Evolutionary conservation across 2,888 invertebrate species (phyloP), one percentile per base, ranked within the genome.

Genomic region (Camponotus fellah): DNA sequence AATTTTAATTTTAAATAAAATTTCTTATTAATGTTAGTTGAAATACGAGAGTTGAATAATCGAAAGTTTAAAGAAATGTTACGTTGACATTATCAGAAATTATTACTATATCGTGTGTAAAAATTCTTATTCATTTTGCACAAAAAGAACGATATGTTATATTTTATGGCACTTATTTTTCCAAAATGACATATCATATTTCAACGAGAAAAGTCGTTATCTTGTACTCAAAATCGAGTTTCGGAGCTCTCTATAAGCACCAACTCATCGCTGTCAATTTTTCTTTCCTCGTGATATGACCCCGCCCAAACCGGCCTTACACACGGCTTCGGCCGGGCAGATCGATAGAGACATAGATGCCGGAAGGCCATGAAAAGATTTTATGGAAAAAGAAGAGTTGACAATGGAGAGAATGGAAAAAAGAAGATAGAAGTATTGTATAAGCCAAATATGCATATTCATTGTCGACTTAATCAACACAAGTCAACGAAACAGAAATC

Each of bases 301-400:
- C 87, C 86, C 84, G 85, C 89, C 89, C 85, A 84, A 87, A 89
- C 82, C 69, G 83, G 83, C 84, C 86, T 86, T 79, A 83, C 85
- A 77, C 82, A 82, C 62, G 58, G 49, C 76, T 76, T 83, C 65
- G 66, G 82, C 85, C 89, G 62, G 34, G 62, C 90, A 87, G 87
- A 89, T 89, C 90, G 87, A 90, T 89, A 89, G 86, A 86, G 88
- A 89, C 85, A 85, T 86, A 85, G 90, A 89, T 83, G 82, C 86
- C 80, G 87, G 79, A 85, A 88, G 87, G 83, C 82, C 85, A 86
- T 86, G 82, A 74, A 87, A 75, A 86, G 82, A 88, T 88, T 66
- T 85, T 88, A 88, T 86, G 89, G 87, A 88, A 85, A 74, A 68
- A 77, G 56, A 65, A 72, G 46, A n/a, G 72, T 32, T 8, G 43